These are phyloP conservation scores for Epinephelus moara DNA, from an alignment of 2,113 vertebrate species.

Conservation along the genomic window DNA sequence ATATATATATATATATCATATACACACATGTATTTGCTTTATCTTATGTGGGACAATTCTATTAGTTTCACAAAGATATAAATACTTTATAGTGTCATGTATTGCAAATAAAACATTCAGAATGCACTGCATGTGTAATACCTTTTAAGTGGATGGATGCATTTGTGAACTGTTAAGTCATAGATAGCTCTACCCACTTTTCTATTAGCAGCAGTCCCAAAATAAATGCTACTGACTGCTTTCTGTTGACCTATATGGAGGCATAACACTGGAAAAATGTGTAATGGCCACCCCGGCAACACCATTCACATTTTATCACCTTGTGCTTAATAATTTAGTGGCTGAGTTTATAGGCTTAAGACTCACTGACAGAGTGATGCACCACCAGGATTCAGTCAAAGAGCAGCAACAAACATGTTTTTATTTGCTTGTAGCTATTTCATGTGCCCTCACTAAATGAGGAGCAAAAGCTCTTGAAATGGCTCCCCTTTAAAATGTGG, in stretches of 20 bases:
- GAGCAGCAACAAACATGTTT: slow-evolving; percentile 29
- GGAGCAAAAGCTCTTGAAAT: slow-evolving; percentile 23
- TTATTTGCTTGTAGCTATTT: slow-evolving; percentile 33
- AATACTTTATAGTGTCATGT: neutral
- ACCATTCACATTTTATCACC: slow-evolving; percentile 75
- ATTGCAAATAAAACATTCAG: slow-evolving; percentile 11
- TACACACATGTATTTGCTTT: neutral
- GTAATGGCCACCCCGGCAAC: slow-evolving; percentile 59
- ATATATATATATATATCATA: no score
- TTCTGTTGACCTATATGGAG: slow-evolving; percentile 46
- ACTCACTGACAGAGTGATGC: slow-evolving; percentile 39
- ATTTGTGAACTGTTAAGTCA: slow-evolving; percentile 36
- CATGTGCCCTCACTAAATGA: slow-evolving; percentile 27
- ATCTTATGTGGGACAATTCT: neutral
- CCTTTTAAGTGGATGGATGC: slow-evolving; percentile 19
- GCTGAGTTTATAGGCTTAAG: slow-evolving; percentile 55
- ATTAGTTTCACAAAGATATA: neutral
- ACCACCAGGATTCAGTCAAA: slow-evolving; percentile 20
- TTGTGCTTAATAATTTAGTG: slow-evolving; percentile 74
- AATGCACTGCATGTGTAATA: neutral
- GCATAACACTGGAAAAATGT: slow-evolving; percentile 53
- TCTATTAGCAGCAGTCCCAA: slow-evolving; percentile 23
- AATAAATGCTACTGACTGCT: slow-evolving; percentile 39
- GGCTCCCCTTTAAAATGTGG: slow-evolving; percentile 6
- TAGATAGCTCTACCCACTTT: slow-evolving; percentile 9